A percentile compares a stretch with the other conserved stretches of the same genome.
Conservation (phyloP, 2,113 vertebrate genomes). For the zebrafish (Danio rerio) region DNA sequence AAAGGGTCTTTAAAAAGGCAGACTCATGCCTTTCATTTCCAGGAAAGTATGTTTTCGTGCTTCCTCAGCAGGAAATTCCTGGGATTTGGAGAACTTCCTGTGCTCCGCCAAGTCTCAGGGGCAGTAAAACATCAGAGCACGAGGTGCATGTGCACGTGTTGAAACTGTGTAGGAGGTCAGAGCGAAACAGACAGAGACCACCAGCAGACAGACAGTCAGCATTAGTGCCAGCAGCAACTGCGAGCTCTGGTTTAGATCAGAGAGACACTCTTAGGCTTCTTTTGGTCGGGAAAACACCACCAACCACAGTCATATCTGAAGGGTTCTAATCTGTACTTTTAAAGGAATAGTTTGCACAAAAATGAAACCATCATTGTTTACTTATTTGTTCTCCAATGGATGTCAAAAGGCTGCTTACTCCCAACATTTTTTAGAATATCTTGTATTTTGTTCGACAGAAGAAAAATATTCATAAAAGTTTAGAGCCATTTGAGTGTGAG, state of each 20-base stretch:
- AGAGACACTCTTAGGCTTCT: slow-evolving; percentile 47
- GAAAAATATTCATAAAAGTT: too few relatives aligned
- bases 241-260: slow-evolving; percentile 43
- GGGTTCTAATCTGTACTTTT: too few relatives aligned
- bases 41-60: slow-evolving; percentile 31
- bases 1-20: slow-evolving; percentile 28
- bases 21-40: slow-evolving; percentile 38
- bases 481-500: too few relatives aligned
- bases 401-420: too few relatives aligned
- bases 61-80: slow-evolving; percentile 64
- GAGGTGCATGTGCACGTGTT: neutral
- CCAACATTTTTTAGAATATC: too few relatives aligned
- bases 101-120: slow-evolving; percentile 26
- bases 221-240: slow-evolving; percentile 28
- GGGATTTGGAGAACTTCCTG: slow-evolving; percentile 52
- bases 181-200: neutral
- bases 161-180: slow-evolving; percentile 22
- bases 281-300: neutral
- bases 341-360: too few relatives aligned
- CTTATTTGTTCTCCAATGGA: too few relatives aligned
- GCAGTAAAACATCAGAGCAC: slow-evolving; percentile 10
- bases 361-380: too few relatives aligned
- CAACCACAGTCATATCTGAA: too few relatives aligned
- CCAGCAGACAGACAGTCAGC: slow-evolving; percentile 8
- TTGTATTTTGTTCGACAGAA: too few relatives aligned